These are phyloP conservation scores for Pollachius pollachius DNA, from an alignment of 2,113 vertebrate genomes.

Conservation along the genomic window DNA sequence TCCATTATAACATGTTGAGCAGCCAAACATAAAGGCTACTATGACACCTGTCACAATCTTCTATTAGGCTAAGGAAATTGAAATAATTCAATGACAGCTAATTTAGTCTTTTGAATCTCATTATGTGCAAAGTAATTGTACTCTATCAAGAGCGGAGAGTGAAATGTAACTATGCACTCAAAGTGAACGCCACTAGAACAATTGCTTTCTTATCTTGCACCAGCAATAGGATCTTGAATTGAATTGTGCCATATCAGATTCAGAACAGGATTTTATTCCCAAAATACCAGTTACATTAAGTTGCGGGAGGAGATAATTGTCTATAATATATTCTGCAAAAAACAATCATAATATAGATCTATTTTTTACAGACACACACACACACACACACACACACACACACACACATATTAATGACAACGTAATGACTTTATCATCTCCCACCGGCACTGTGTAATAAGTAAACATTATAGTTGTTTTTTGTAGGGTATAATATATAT, in stretches of 20 bases:
- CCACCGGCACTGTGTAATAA: too few relatives aligned
- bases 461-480: too few relatives aligned
- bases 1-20: constrained; percentile 74
- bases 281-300: constrained; percentile 42
- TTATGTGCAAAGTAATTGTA: constrained; percentile 60
- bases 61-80: constrained; percentile 76
- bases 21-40: constrained; percentile 69
- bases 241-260: constrained; percentile 54
- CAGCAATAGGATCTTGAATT: constrained; percentile 17
- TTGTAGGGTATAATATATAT: too few relatives aligned
- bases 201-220: background rate
- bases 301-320: constrained; percentile 23
- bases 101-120: constrained; percentile 76
- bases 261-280: constrained; percentile 18
- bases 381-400: too few relatives aligned
- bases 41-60: constrained; percentile 76
- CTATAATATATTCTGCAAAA: constrained; percentile 8
- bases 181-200: constrained; percentile 50
- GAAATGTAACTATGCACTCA: constrained; percentile 52
- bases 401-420: too few relatives aligned
- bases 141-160: constrained; percentile 43
- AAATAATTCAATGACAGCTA: constrained; percentile 78
- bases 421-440: too few relatives aligned
- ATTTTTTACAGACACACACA: too few relatives aligned
- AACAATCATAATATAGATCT: constrained; percentile 7